These are phyloP conservation scores for Anagrus nilaparvatae DNA, from an alignment of 1,140 invertebrate genomes.

Conservation along the genomic window DNA sequence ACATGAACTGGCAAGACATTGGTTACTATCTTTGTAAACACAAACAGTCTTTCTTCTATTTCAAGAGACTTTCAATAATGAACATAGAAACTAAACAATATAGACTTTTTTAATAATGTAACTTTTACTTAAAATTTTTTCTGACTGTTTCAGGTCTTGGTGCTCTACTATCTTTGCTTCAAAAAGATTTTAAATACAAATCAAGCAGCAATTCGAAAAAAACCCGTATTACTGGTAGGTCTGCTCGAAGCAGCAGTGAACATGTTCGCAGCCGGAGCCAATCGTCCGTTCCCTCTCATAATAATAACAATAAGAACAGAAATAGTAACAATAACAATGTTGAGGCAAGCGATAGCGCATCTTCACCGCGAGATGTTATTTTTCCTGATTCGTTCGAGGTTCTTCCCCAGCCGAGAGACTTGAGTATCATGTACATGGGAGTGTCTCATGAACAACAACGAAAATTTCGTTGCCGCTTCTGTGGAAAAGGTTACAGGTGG, in stretches of 20 bases:
- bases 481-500: slow-evolving; percentile 72
- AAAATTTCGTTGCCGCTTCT: slow-evolving; percentile 66
- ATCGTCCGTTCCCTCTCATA: slow-evolving; percentile 10
- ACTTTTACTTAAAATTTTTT: too few species aligned
- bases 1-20: too few species aligned
- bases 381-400: slow-evolving; percentile 41
- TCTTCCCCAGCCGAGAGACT: slow-evolving; percentile 33
- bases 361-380: slow-evolving; percentile 31
- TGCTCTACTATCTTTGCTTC: slow-evolving; percentile 32
- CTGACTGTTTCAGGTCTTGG: slow-evolving; percentile 38
- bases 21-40: too few species aligned
- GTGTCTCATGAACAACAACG: slow-evolving; percentile 49
- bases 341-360: slow-evolving; percentile 17
- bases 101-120: too few species aligned
- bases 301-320: slow-evolving; percentile 20
- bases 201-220: slow-evolving; percentile 1
- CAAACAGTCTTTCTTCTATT: too few species aligned
- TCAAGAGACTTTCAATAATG: too few species aligned
- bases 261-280: slow-evolving; percentile 12
- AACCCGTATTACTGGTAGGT: too few species aligned
- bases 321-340: slow-evolving; percentile 20
- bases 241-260: slow-evolving; percentile 12
- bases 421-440: slow-evolving; percentile 34
- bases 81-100: too few species aligned
- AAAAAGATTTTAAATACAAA: slow-evolving; percentile 30